A percentile compares a stretch with the other conserved stretches of the same genome.
phyloP scores from a whole-genome alignment of 2,888 invertebrate species.

The Ennomos quercinarius region DNA sequence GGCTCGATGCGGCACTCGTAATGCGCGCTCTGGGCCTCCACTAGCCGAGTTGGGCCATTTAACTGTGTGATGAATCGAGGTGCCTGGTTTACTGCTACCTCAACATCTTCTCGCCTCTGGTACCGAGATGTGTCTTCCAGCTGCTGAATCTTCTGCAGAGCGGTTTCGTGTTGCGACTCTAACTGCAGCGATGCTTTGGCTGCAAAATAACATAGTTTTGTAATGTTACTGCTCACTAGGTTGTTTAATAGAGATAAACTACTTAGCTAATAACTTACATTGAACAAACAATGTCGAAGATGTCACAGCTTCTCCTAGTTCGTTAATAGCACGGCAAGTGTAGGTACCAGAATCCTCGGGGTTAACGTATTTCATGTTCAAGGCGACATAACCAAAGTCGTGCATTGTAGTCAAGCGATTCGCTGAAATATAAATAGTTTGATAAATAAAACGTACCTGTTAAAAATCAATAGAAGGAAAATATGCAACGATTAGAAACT shows the following conservation, averaged over 20 bases:
- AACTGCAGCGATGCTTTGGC: conserved; percentile 95
- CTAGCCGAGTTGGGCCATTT: conserved; percentile 93
- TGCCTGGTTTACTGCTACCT: conserved; percentile 91
- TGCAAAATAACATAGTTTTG: conserved; percentile 48
- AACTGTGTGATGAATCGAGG: conserved; percentile 94
- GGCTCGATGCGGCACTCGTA: conserved; percentile 97
- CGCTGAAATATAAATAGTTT: conserved; percentile 77
- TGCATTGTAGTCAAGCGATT: conserved; percentile 97
- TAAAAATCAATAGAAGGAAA: no score
- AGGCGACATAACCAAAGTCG: conserved; percentile 98
- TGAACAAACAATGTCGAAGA: conserved; percentile 96
- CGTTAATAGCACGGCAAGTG: conserved; percentile 96
- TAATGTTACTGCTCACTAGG: no score
- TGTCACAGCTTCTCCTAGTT: conserved; percentile 97
- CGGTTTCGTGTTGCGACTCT: conserved; percentile 95
- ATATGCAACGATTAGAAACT: conserved; percentile 56
- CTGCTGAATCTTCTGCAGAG: conserved; percentile 93
- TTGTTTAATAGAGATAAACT: background rate
- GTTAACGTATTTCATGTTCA: conserved; percentile 97
- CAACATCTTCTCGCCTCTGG: conserved; percentile 92
- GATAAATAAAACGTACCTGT: background rate
- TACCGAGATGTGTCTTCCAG: conserved; percentile 93
- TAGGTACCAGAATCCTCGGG: conserved; percentile 99
- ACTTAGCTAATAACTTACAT: conserved; percentile 85
- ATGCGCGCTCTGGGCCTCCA: conserved; percentile 96